Conservation (phyloP, 2,797 vertebrate species). For the Acrossocheilus wenchowensis region DNA sequence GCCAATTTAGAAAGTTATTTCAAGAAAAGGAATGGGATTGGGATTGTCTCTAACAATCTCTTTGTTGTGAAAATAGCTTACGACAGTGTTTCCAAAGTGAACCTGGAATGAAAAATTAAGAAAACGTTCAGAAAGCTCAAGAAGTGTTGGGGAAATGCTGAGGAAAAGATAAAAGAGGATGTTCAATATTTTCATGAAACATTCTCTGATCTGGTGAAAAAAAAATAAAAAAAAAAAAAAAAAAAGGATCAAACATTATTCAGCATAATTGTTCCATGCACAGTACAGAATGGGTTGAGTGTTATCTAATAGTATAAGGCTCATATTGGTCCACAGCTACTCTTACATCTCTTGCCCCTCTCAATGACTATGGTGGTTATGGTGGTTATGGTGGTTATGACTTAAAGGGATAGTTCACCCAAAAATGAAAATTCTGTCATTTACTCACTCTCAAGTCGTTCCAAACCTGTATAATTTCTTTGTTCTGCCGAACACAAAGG, state of each 20-base stretch:
- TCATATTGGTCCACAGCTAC: too few species aligned
- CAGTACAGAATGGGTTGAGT: background rate
- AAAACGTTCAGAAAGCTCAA: conserved; percentile 29
- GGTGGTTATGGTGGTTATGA: too few species aligned
- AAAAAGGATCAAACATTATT: background rate
- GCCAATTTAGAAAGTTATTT: conserved; percentile 66
- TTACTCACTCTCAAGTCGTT: too few species aligned
- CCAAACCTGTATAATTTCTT: too few species aligned
- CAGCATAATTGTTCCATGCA: too few species aligned
- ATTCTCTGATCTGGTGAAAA: conserved; percentile 65
- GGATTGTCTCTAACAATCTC: background rate
- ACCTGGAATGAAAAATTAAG: conserved; percentile 58
- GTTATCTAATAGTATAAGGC: too few species aligned
- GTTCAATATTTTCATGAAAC: conserved; percentile 44
- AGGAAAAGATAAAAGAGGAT: conserved; percentile 51
- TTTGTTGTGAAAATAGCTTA: too few species aligned
- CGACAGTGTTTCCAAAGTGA: conserved; percentile 52
- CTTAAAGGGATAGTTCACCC: too few species aligned
- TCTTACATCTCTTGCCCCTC: too few species aligned
- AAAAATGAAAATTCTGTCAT: too few species aligned
- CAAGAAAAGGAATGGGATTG: background rate
- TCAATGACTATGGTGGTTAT: too few species aligned
- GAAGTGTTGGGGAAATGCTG: conserved; percentile 60
- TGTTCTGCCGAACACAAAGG: too few species aligned
- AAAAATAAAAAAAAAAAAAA: conserved; percentile 27